Percentiles rank a stretch among this genome's conserved stretches.
These are phyloP conservation scores for Tyrannus savana DNA, from an alignment of 2,113 vertebrate genomes.

Conservation along the genomic window DNA sequence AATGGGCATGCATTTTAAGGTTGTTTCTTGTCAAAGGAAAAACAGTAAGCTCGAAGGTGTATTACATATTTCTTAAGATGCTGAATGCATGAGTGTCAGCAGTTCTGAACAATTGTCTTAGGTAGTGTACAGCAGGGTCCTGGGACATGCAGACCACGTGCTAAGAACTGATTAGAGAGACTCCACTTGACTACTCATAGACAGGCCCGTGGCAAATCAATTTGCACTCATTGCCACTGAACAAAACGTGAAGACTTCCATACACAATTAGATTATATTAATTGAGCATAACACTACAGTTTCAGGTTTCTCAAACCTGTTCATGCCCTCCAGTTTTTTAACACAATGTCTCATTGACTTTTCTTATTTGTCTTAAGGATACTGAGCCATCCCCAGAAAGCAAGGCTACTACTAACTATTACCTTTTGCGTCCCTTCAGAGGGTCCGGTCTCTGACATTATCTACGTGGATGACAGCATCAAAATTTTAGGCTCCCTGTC, in stretches of 20 bases:
- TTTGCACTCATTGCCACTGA: not conserved
- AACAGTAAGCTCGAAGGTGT: not conserved
- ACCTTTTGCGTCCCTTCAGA: not conserved
- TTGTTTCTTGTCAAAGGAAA: not conserved
- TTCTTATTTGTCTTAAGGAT: not conserved
- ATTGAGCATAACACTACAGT: not conserved
- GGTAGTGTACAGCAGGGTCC: not conserved
- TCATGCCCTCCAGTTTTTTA: fast-evolving
- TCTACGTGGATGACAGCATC: not conserved
- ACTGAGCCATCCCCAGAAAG: not conserved
- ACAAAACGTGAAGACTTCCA: not conserved
- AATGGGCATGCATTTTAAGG: not conserved
- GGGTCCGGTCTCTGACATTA: not conserved
- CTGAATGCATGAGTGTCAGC: not conserved
- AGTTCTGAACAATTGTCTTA: not conserved
- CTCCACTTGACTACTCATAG: not conserved
- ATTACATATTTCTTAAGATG: not conserved
- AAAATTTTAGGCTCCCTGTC: not conserved
- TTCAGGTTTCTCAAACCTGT: not conserved
- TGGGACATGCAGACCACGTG: not conserved
- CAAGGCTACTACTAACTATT: not conserved
- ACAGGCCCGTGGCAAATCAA: not conserved
- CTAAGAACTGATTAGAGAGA: not conserved
- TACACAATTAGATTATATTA: not conserved
- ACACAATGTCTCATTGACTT: not conserved